Percentiles rank a stretch among this genome's conserved stretches.
Evolutionary conservation across 2,797 vertebrate species (phyloP).

Genomic region (Galagoides demidoff): DNA sequence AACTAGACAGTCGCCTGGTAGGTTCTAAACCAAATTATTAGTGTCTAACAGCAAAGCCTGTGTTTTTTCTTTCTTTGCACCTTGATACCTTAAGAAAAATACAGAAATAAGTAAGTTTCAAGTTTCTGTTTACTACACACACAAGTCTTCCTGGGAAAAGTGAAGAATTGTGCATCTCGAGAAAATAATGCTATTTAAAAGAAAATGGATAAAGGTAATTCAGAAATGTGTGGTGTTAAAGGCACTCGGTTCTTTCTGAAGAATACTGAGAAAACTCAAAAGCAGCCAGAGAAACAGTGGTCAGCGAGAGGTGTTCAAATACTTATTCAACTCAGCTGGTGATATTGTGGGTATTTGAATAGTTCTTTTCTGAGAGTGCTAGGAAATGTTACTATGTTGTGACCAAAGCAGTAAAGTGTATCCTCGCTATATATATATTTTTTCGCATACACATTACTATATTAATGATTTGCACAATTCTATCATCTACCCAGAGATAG

Average conservation of each 20-base stretch:
- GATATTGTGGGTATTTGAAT: neutral
- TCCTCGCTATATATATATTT: neutral
- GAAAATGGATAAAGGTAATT: neutral
- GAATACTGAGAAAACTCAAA: neutral
- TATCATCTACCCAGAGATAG: neutral
- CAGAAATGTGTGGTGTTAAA: neutral
- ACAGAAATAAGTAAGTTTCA: neutral
- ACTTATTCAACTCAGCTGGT: neutral
- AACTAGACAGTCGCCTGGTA: neutral
- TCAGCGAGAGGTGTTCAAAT: neutral
- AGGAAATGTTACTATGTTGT: neutral
- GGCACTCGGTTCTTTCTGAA: neutral
- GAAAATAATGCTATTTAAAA: neutral
- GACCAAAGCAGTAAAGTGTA: neutral
- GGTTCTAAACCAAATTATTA: neutral
- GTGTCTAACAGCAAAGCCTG: neutral
- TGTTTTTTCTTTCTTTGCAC: neutral
- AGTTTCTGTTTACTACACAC: neutral
- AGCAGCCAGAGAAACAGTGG: neutral
- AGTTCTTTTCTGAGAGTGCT: neutral
- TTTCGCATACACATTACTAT: neutral
- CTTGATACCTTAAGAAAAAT: neutral
- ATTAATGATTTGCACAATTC: neutral
- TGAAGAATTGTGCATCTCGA: neutral
- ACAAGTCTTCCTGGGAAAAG: neutral